Conservation (phyloP, 2,888 invertebrate genomes). For the Liopterus haemorrhoidalis region DNA sequence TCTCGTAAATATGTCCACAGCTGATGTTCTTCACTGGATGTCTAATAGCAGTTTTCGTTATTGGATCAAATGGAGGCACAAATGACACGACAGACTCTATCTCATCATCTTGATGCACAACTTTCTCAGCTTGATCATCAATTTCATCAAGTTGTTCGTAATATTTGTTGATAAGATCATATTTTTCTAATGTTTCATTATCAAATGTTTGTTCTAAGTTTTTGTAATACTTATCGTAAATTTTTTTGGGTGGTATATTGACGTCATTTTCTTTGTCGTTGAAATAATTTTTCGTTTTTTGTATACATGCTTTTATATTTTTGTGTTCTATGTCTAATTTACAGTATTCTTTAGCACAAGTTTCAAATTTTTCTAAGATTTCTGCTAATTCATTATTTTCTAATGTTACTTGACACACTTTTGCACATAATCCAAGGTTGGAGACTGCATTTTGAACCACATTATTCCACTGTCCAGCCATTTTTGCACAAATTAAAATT, state of each 20-base stretch:
- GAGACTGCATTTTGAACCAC: too few relatives aligned
- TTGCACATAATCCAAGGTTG: too few relatives aligned
- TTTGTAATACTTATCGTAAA: conserved; percentile 28
- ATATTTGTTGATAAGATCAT: conserved; percentile 29
- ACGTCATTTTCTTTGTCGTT: conserved; percentile 21
- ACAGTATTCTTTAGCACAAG: conserved; percentile 31
- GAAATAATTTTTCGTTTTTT: conserved; percentile 29
- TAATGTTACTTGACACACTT: conserved; percentile 24
- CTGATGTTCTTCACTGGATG: conserved; percentile 35
- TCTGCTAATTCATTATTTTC: conserved; percentile 23
- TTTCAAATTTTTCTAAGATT: conserved; percentile 27
- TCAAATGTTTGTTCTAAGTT: conserved; percentile 25
- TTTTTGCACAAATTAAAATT: too few relatives aligned
- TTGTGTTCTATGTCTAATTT: conserved; percentile 29
- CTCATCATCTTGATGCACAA: conserved; percentile 34
- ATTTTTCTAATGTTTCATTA: conserved; percentile 32
- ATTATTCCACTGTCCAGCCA: too few relatives aligned
- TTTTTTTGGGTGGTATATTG: conserved; percentile 28
- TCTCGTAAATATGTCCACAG: conserved; percentile 40
- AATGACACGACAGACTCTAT: conserved; percentile 35
- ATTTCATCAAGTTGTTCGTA: conserved; percentile 21
- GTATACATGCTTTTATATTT: conserved; percentile 29
- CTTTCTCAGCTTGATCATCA: conserved; percentile 18
- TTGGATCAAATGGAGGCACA: conserved; percentile 38
- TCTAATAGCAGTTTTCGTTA: conserved; percentile 35